Conservation (phyloP, 2,888 invertebrate species). For the Cerastoderma edule region DNA sequence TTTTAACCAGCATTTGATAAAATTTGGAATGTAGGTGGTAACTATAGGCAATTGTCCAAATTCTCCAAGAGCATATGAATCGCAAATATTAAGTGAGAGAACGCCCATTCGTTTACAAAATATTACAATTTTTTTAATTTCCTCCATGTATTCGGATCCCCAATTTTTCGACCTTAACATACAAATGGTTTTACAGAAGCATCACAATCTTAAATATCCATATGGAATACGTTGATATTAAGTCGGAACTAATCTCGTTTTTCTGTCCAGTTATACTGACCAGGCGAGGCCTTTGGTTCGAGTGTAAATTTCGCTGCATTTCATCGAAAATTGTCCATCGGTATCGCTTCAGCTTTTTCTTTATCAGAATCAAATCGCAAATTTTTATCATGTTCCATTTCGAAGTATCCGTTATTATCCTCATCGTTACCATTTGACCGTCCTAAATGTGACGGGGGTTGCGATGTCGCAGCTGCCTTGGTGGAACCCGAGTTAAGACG, state of each 20-base stretch:
- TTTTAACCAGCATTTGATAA: no score
- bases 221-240: no score
- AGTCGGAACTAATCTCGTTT: neutral
- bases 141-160: no score
- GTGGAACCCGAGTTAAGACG: slow-evolving; percentile 10
- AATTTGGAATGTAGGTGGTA: no score
- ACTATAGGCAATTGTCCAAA: no score
- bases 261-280: slow-evolving; percentile 14
- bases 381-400: neutral
- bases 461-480: neutral
- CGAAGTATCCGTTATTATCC: neutral
- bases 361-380: neutral
- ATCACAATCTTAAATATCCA: no score
- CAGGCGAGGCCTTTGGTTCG: neutral
- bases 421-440: neutral
- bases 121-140: no score
- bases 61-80: no score
- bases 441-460: neutral
- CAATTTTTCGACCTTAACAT: no score
- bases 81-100: no score
- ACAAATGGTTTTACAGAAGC: no score
- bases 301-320: slow-evolving; percentile 6
- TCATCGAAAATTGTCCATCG: neutral
- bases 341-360: neutral
- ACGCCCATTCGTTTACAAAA: no score